A percentile compares a stretch with the other conserved stretches of the same genome.
Evolutionary conservation across 2,888 invertebrate genomes (phyloP).

Genomic region (Phymatocera aterrima): DNA sequence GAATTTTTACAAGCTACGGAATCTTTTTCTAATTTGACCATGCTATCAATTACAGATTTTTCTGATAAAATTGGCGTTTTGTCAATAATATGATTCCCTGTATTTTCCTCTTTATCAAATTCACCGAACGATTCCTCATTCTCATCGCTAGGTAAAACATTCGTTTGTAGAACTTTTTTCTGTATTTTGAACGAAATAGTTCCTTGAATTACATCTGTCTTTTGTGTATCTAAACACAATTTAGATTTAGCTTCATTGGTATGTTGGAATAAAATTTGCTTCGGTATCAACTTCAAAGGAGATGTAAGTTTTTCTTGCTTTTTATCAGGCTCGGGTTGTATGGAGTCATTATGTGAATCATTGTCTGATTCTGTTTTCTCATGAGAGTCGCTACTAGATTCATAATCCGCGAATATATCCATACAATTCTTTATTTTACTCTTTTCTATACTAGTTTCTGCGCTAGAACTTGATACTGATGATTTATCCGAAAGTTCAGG

Average conservation of each 20-base stretch:
- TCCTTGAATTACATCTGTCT: slow-evolving; percentile 12
- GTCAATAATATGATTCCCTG: not conserved
- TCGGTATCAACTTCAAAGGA: slow-evolving; percentile 64
- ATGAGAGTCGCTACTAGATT: slow-evolving; percentile 44
- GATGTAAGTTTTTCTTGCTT: slow-evolving; percentile 51
- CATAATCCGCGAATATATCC: slow-evolving; percentile 65
- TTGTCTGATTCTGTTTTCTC: slow-evolving; percentile 32
- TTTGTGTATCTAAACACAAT: not conserved
- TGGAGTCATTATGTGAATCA: slow-evolving; percentile 28
- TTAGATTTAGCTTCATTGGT: slow-evolving; percentile 28
- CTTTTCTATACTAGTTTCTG: not conserved
- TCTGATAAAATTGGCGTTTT: not conserved
- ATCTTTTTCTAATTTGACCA: not conserved
- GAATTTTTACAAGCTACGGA: not conserved
- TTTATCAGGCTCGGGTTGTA: slow-evolving; percentile 41
- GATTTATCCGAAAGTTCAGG: slow-evolving; percentile 31
- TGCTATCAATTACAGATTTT: not conserved
- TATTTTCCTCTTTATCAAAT: slow-evolving; percentile 8
- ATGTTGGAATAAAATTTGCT: slow-evolving; percentile 63
- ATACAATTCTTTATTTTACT: slow-evolving; percentile 47
- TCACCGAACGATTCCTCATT: slow-evolving; percentile 31
- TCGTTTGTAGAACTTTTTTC: slow-evolving; percentile 22
- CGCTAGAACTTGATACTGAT: slow-evolving; percentile 18
- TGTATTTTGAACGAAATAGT: slow-evolving; percentile 44
- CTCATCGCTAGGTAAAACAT: slow-evolving; percentile 18